These are phyloP conservation scores for Spheniscus humboldti DNA, from an alignment of 2,797 vertebrate species.

Conservation along the genomic window DNA sequence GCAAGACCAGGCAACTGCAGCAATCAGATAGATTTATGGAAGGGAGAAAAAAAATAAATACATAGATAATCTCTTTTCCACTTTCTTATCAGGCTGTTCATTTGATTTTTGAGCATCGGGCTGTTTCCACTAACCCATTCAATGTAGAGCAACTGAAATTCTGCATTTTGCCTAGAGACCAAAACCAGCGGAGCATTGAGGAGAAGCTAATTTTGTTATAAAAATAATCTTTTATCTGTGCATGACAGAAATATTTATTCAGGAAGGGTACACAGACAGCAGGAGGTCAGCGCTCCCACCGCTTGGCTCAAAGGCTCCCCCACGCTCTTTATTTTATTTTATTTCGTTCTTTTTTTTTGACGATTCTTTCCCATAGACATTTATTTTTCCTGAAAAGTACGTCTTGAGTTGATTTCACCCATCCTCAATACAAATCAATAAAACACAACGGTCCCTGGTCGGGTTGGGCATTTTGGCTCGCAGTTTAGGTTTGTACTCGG, in stretches of 20 bases:
- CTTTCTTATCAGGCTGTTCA: not conserved
- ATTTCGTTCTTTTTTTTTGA: not conserved
- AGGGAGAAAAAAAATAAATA: not conserved
- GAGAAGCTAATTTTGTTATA: slow-evolving; percentile 9
- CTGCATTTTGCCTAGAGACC: not conserved
- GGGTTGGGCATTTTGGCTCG: not conserved
- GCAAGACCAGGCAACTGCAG: not conserved
- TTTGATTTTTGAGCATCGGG: rapidly evolving
- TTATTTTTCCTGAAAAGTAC: slow-evolving; percentile 8
- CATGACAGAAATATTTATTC: slow-evolving; percentile 35
- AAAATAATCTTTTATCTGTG: slow-evolving; percentile 51
- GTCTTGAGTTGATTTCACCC: not conserved
- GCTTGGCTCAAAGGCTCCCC: slow-evolving; percentile 2
- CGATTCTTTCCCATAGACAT: not conserved
- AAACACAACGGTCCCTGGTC: not conserved
- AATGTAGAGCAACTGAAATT: not conserved
- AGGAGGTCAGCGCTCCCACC: not conserved
- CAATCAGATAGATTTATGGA: not conserved
- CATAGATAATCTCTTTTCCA: not conserved
- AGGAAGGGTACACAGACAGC: not conserved
- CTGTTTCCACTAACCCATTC: not conserved
- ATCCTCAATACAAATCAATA: not conserved
- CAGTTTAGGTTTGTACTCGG: not conserved
- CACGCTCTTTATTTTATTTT: not conserved
- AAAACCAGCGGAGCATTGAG: not conserved